These are phyloP conservation scores for Anarsia innoxiella DNA, from an alignment of 2,888 invertebrate species.

Conservation along the genomic window DNA sequence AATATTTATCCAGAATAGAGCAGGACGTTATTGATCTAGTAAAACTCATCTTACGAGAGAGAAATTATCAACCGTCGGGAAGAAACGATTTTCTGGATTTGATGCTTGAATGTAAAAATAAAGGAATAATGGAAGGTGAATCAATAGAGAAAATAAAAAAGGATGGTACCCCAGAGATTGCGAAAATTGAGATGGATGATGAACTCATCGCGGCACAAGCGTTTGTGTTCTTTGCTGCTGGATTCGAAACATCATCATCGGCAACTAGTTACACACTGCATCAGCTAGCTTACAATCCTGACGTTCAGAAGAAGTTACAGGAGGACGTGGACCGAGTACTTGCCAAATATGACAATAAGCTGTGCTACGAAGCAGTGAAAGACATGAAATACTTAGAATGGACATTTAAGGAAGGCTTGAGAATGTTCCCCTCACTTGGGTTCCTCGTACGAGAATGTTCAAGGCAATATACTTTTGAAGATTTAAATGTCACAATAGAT, in stretches of 20 bases:
- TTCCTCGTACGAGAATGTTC: slow-evolving; percentile 20
- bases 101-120: slow-evolving; percentile 47
- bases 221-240: slow-evolving; percentile 40
- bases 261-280: slow-evolving; percentile 37
- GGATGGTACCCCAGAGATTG: slow-evolving; percentile 25
- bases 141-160: slow-evolving; percentile 26
- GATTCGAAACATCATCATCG: slow-evolving; percentile 48
- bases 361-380: slow-evolving; percentile 30
- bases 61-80: slow-evolving; percentile 35
- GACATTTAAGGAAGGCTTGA: slow-evolving; percentile 29
- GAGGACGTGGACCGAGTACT: slow-evolving; percentile 36
- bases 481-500: slow-evolving; percentile 24
- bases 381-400: slow-evolving; percentile 35
- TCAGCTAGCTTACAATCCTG: slow-evolving; percentile 37
- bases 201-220: slow-evolving; percentile 29
- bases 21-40: slow-evolving; percentile 20
- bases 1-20: slow-evolving; percentile 24
- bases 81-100: slow-evolving; percentile 63
- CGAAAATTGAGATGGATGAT: slow-evolving; percentile 29
- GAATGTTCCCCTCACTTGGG: slow-evolving; percentile 24
- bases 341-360: slow-evolving; percentile 22
- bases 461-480: slow-evolving; percentile 23
- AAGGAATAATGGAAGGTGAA: slow-evolving; percentile 46
- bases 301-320: slow-evolving; percentile 35
- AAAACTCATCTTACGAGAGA: slow-evolving; percentile 21